Conservation (phyloP, 2,797 vertebrate species). For the Cossypha niveicapilla region DNA sequence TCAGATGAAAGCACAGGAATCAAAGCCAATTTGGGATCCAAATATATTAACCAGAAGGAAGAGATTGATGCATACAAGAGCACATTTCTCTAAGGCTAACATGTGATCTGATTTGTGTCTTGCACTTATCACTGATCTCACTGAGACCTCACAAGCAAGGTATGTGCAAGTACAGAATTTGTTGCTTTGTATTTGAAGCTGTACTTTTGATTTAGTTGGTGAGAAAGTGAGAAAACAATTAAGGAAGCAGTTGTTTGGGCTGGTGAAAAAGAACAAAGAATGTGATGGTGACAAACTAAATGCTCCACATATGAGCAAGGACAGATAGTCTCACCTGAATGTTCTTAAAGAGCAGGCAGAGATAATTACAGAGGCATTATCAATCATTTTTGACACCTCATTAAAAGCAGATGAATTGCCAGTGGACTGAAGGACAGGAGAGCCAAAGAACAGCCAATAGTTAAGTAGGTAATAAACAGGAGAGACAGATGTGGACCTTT, state of each 20-base stretch:
- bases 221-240: not conserved
- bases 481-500: not conserved
- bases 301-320: not conserved
- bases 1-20: not conserved
- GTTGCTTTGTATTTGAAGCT: not conserved
- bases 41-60: not conserved
- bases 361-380: slow-evolving; percentile 8
- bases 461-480: slow-evolving; percentile 23
- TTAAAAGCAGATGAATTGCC: slow-evolving; percentile 34
- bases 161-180: not conserved
- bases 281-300: not conserved
- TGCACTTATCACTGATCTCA: not conserved
- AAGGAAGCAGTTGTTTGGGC: not conserved
- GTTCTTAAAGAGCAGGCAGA: slow-evolving; percentile 34
- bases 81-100: not conserved
- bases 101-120: not conserved
- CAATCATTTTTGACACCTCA: slow-evolving; percentile 58
- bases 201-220: not conserved
- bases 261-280: not conserved
- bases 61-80: not conserved
- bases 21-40: not conserved
- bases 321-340: slow-evolving; percentile 10
- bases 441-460: not conserved
- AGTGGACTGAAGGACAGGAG: slow-evolving; percentile 39
- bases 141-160: not conserved